Evolutionary conservation across 2,888 invertebrate genomes (phyloP).

Genomic region (Agrotis ipsilon): DNA sequence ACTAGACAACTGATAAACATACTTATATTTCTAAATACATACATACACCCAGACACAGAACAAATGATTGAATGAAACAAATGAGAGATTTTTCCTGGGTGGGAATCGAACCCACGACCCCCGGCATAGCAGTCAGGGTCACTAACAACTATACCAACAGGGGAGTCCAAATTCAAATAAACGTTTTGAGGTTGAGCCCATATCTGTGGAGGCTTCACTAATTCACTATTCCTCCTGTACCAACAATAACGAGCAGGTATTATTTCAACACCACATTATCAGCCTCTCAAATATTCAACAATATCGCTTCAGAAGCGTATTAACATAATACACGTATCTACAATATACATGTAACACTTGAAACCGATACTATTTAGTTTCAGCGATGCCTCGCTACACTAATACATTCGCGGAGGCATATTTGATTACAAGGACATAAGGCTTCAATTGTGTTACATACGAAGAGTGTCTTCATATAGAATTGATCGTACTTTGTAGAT

Average conservation of each 20-base stretch:
- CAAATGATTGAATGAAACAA: too few relatives aligned
- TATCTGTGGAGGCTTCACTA: not conserved
- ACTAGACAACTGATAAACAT: too few relatives aligned
- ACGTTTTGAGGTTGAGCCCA: not conserved
- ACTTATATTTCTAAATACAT: too few relatives aligned
- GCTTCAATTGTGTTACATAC: slow-evolving; percentile 50
- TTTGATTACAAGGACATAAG: slow-evolving; percentile 58
- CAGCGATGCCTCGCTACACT: slow-evolving; percentile 32
- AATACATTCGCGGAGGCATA: slow-evolving; percentile 51
- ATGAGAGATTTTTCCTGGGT: too few relatives aligned
- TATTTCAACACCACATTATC: slow-evolving; percentile 19
- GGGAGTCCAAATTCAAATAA: too few relatives aligned
- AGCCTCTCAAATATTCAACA: slow-evolving; percentile 20
- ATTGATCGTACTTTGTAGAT: slow-evolving; percentile 36
- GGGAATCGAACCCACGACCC: too few relatives aligned
- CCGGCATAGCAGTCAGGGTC: too few relatives aligned
- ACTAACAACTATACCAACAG: too few relatives aligned
- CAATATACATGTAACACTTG: slow-evolving; percentile 26
- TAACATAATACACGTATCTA: slow-evolving; percentile 3
- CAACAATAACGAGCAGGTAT: not conserved
- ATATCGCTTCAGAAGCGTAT: slow-evolving; percentile 4
- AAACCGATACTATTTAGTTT: slow-evolving; percentile 52
- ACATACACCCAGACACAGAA: too few relatives aligned
- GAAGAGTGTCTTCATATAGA: slow-evolving; percentile 16
- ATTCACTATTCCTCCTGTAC: not conserved